Conservation (phyloP, 2,113 vertebrate species). For the Calyptommatus sinebrachiatus region DNA sequence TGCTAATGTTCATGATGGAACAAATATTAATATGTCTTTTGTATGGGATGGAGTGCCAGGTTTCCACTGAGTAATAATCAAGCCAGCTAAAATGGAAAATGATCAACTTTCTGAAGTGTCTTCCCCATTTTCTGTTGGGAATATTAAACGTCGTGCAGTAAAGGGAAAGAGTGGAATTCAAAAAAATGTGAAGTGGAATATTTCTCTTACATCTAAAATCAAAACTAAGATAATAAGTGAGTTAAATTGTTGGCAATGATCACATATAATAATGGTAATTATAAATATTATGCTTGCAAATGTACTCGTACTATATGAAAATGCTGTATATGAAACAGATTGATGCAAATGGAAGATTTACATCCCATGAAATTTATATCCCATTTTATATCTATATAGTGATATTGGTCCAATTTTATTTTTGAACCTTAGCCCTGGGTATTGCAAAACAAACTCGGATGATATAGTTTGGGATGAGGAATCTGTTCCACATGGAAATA, state of each 20-base stretch:
- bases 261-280: background rate
- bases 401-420: background rate
- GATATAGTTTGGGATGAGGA: too few species aligned
- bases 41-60: background rate
- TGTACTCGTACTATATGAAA: background rate
- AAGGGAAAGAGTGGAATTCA: slow-evolving; percentile 56
- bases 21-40: slow-evolving; percentile 1
- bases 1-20: background rate
- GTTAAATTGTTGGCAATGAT: slow-evolving; percentile 50
- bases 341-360: background rate
- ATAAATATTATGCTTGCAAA: background rate
- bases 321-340: background rate
- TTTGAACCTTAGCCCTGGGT: too few species aligned
- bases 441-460: too few species aligned
- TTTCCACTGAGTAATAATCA: background rate
- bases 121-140: slow-evolving; percentile 20
- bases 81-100: slow-evolving; percentile 48
- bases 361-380: background rate
- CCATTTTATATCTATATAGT: background rate
- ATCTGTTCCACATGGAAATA: too few species aligned
- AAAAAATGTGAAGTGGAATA: slow-evolving; percentile 71
- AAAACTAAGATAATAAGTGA: slow-evolving; percentile 86
- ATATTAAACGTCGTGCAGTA: slow-evolving; percentile 53
- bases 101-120: slow-evolving; percentile 13
- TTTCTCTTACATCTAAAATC: slow-evolving; percentile 81